Percentiles rank a stretch among this genome's conserved stretches.
Conservation (phyloP, 2,888 invertebrate genomes). For the Heliothis peltigera region DNA sequence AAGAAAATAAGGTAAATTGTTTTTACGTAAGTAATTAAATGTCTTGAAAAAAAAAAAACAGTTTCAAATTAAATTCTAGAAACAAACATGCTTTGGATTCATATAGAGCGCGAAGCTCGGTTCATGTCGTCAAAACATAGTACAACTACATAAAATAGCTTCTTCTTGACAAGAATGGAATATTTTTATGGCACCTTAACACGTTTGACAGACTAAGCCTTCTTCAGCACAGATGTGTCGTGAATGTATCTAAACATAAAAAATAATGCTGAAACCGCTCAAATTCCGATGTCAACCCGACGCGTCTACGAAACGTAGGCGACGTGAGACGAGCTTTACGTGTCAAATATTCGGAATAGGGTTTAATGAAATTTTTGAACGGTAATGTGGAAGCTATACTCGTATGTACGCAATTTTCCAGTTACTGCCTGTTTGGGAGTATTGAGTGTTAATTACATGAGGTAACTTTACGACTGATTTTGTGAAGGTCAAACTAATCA, state of each 20-base stretch:
- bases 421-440: neutral
- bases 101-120: constrained; percentile 8
- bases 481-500: too few relatives aligned
- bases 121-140: constrained; percentile 26
- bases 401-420: neutral
- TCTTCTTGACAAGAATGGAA: constrained; percentile 34
- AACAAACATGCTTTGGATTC: neutral
- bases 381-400: constrained; percentile 12
- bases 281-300: constrained; percentile 51
- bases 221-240: constrained; percentile 56
- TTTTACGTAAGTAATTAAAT: too few relatives aligned
- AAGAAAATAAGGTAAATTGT: too few relatives aligned
- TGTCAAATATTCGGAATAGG: constrained; percentile 38
- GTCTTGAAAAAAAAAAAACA: too few relatives aligned
- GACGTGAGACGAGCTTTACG: constrained; percentile 38
- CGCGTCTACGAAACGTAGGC: constrained; percentile 24
- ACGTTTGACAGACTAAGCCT: constrained; percentile 53
- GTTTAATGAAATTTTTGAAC: constrained; percentile 32
- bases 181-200: constrained; percentile 50
- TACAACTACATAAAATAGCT: constrained; percentile 35
- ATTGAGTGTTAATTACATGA: neutral
- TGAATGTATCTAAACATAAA: constrained; percentile 58
- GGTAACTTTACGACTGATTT: too few relatives aligned
- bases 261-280: constrained; percentile 59
- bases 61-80: neutral